Conservation (phyloP, 2,888 invertebrate species). For the Agonum fuliginosum region DNA sequence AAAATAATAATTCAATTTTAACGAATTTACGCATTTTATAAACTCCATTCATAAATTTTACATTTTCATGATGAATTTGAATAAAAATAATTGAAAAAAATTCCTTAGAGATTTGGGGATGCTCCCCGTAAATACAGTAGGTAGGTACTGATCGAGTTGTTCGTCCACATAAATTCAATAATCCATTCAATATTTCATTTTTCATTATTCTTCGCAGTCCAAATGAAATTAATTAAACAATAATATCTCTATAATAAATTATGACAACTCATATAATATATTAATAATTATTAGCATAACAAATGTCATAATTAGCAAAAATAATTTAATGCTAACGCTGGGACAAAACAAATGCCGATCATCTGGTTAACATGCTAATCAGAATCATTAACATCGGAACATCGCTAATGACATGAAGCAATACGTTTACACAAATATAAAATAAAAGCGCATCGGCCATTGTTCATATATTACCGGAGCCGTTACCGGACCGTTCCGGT, state of each 20-base stretch:
- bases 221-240: too few relatives aligned
- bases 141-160: too few relatives aligned
- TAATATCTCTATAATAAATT: not conserved
- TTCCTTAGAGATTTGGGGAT: too few relatives aligned
- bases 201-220: too few relatives aligned
- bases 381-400: conserved; percentile 33
- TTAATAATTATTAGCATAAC: not conserved
- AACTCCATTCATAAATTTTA: too few relatives aligned
- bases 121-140: too few relatives aligned
- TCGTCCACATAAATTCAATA: too few relatives aligned
- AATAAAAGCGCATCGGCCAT: conserved; percentile 47
- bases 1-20: too few relatives aligned
- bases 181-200: too few relatives aligned
- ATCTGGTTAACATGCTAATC: conserved; percentile 32
- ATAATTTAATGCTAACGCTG: not conserved
- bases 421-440: conserved; percentile 55
- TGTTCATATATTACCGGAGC: conserved; percentile 49
- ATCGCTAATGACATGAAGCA: conserved; percentile 27
- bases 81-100: too few relatives aligned
- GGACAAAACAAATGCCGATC: conserved; percentile 1
- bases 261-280: not conserved
- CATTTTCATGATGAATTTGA: too few relatives aligned
- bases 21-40: too few relatives aligned
- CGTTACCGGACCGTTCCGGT: conserved; percentile 5
- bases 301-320: conserved; percentile 12